Evolutionary conservation across 2,888 invertebrate genomes (phyloP).

Genomic region (Celastrina argiolus): DNA sequence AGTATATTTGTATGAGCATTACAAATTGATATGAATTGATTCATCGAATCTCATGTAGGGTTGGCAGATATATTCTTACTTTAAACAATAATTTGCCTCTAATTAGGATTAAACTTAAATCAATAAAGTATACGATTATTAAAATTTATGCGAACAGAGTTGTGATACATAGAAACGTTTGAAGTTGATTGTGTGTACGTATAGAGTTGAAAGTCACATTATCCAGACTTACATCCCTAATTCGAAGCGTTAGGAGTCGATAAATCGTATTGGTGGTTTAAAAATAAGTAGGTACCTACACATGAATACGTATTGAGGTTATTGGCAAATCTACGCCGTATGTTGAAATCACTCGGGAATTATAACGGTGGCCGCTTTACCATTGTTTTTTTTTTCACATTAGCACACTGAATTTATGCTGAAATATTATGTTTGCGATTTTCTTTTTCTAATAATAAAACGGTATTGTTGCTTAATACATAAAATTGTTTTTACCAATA

Average conservation of each 20-base stretch:
- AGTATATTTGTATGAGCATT: conserved; percentile 47
- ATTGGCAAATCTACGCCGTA: conserved; percentile 30
- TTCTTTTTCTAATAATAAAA: background rate
- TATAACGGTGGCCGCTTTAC: conserved; percentile 21
- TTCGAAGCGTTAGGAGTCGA: conserved; percentile 27
- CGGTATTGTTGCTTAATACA: background rate
- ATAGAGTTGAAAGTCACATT: background rate
- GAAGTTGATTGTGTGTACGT: background rate
- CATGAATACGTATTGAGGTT: conserved; percentile 33
- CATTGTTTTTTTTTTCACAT: conserved; percentile 24
- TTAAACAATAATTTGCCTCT: background rate
- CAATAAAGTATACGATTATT: background rate
- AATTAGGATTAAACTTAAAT: background rate
- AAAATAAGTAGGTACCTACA: conserved; percentile 30
- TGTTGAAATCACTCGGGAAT: conserved; percentile 29
- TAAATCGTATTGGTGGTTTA: conserved; percentile 31
- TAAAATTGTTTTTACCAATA: background rate
- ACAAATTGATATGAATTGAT: conserved; percentile 39
- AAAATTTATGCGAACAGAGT: background rate
- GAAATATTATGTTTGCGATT: conserved; percentile 7
- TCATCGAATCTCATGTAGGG: conserved; percentile 34
- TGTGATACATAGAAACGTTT: background rate
- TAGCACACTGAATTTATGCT: conserved; percentile 1
- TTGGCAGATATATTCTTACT: conserved; percentile 7
- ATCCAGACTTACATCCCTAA: conserved; percentile 21